Percentiles rank a stretch among this genome's conserved stretches.
Conservation (phyloP, 2,113 vertebrate genomes). For the Phaetusa simplex region DNA sequence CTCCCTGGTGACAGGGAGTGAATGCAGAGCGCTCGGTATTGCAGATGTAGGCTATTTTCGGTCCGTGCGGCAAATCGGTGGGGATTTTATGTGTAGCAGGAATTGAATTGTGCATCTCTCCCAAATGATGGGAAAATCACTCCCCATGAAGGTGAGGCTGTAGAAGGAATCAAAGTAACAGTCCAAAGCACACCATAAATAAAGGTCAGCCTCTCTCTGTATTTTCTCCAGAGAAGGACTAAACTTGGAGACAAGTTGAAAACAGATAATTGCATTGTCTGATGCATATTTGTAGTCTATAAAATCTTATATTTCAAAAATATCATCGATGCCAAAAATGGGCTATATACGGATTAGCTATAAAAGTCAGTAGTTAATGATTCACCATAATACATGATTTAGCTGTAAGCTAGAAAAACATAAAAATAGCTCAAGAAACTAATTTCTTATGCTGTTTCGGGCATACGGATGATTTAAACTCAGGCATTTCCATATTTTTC, state of each 20-base stretch:
- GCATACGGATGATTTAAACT: conserved; percentile 31
- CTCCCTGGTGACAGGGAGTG: background rate
- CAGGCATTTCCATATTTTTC: conserved; percentile 24
- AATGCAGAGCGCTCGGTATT: background rate
- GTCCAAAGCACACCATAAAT: background rate
- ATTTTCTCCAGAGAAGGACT: background rate
- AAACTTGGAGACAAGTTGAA: background rate
- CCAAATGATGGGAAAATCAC: conserved; percentile 9
- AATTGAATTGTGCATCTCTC: conserved; percentile 22
- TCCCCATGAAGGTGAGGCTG: conserved; percentile 46
- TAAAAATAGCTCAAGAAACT: conserved; percentile 55
- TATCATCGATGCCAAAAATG: background rate
- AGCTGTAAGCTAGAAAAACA: conserved; percentile 55
- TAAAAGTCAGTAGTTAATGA: conserved; percentile 56
- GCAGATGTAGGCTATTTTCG: background rate
- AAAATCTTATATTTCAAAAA: conserved; percentile 3
- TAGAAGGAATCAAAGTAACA: background rate
- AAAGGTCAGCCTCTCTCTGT: background rate
- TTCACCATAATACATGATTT: conserved; percentile 50
- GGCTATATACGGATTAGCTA: conserved; percentile 37
- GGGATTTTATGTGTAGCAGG: conserved; percentile 14
- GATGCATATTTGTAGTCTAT: background rate
- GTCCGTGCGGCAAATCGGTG: background rate
- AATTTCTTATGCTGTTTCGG: conserved; percentile 46
- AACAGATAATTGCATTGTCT: background rate